Evolutionary conservation across 2,113 vertebrate genomes (phyloP), one percentile per base, ranked within the genome.

Genomic region (Jacana jacana): DNA sequence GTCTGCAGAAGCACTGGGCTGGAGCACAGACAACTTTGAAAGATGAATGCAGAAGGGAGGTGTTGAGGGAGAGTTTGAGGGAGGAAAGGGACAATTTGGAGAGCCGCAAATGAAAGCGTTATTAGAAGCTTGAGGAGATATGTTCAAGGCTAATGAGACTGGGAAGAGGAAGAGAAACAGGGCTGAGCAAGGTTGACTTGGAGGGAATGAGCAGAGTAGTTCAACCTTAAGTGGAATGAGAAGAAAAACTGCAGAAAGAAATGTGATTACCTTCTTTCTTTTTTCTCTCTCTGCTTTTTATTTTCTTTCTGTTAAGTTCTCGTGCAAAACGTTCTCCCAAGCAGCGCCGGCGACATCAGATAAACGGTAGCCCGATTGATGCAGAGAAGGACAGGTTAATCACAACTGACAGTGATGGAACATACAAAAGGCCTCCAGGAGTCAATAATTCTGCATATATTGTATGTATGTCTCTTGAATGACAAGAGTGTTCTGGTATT

Each of bases 381-480:
- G 99, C 99, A 0, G 99, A 99, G 96, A 99, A 99, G 96, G 99
- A 99, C 97, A 97, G 99, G 35, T 98, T 99, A 49, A 99, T 99
- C 97, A 98, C 98, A 51, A 99, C 99, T 1, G 99, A 99, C 96
- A 98, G 98, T 6, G 99, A 99, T 1, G 99, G 99, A 39, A 99
- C 98, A 2, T 99, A 99, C 96, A 99, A 98, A 76, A 99, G 99
- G 94, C 99, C 99, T 57, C 99, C 99, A 3, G 99, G 99, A 28
- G 99, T 99, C 97, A 99, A 99, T 97, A 99, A 99, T 78, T 99
- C 99, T 5, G 99, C 99, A 46, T 99, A 99, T 61, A 99, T 99
- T 73, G 99, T 99, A 94, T 97, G 98, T 98, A 91, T 92, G 77
- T 79, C 93, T 93, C 78, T 78, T 86, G 70, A 84, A 84, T 81